Percentiles rank a stretch among this genome's conserved stretches.
Evolutionary conservation across 1,140 invertebrate species (phyloP).

Genomic region (Eriosoma lanigerum): DNA sequence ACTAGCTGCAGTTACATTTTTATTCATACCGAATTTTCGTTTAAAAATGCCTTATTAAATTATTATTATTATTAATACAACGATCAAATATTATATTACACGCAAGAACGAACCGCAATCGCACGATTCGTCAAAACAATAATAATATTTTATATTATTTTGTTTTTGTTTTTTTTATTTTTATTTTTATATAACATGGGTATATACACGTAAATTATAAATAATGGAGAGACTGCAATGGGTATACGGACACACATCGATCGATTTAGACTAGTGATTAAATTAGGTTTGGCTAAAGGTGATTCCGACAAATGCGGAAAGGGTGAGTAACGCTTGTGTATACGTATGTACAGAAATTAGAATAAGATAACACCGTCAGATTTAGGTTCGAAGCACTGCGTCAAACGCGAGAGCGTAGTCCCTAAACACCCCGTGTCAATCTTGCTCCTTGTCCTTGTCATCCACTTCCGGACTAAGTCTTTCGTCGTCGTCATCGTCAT

Average conservation of each 20-base stretch:
- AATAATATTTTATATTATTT: too few relatives aligned
- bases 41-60: background rate
- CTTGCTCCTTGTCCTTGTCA: constrained; percentile 47
- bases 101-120: background rate
- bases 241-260: too few relatives aligned
- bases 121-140: too few relatives aligned
- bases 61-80: background rate
- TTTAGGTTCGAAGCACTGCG: constrained; percentile 36
- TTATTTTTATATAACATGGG: background rate
- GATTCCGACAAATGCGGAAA: background rate
- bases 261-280: background rate
- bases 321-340: background rate
- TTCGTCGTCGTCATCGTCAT: constrained; percentile 29
- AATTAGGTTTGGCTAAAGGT: too few relatives aligned
- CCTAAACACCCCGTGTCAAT: constrained; percentile 50
- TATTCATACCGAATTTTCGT: constrained; percentile 8
- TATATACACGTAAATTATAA: background rate
- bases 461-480: constrained; percentile 47
- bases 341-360: background rate
- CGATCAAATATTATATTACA: background rate
- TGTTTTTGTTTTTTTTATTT: too few relatives aligned
- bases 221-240: background rate
- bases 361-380: background rate
- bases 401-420: constrained; percentile 43
- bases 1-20: constrained; percentile 34